phyloP scores from a whole-genome alignment of 2,797 vertebrate genomes.

The Garrulus glandarius region DNA sequence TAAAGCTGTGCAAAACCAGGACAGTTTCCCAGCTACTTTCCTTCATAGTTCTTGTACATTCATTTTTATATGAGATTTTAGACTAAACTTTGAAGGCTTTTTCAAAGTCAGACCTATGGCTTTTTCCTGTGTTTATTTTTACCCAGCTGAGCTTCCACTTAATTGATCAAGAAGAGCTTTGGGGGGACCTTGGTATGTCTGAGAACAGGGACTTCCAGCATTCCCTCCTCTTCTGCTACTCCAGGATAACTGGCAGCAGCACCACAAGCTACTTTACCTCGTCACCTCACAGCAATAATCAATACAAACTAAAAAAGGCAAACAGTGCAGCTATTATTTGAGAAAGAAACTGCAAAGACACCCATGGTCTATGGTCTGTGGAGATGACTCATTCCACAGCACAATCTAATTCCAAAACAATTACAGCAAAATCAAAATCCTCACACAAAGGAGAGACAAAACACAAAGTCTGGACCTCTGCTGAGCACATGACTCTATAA shows the following conservation, averaged over 20 bases:
- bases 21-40: background rate
- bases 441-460: constrained; percentile 2
- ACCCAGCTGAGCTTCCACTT: background rate
- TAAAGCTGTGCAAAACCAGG: background rate
- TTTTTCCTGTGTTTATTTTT: background rate
- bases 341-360: constrained; percentile 31
- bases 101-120: background rate
- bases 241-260: background rate
- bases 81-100: background rate
- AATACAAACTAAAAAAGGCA: background rate
- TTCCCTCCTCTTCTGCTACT: background rate
- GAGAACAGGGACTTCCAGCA: background rate
- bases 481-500: constrained; percentile 12
- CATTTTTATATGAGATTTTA: background rate
- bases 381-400: constrained; percentile 52
- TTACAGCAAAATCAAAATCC: constrained; percentile 48
- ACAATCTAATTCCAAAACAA: constrained; percentile 60
- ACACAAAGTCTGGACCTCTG: background rate
- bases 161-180: background rate
- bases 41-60: background rate
- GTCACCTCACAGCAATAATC: background rate
- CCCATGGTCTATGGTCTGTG: constrained; percentile 18
- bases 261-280: background rate
- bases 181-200: background rate
- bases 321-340: background rate